These are phyloP conservation scores for Aphidius colemani DNA, from an alignment of 2,888 invertebrate genomes.

Conservation along the genomic window DNA sequence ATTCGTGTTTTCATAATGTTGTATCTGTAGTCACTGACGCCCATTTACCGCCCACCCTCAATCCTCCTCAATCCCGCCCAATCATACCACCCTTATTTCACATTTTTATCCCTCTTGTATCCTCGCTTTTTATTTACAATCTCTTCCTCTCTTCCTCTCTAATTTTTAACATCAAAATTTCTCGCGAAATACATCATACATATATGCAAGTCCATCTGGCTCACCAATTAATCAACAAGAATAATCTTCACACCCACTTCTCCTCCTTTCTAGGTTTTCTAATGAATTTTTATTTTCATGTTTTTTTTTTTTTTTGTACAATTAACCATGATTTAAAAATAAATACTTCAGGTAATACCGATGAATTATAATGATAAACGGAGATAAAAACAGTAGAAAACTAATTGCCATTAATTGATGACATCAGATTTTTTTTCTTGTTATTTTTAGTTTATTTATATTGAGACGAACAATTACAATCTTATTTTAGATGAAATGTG, in stretches of 20 bases:
- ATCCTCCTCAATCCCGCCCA: constrained; percentile 35
- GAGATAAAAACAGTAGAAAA: not conserved
- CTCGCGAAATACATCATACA: not conserved
- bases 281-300: not conserved
- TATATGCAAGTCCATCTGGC: constrained; percentile 27
- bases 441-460: not conserved
- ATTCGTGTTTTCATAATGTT: constrained; percentile 62
- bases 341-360: no score
- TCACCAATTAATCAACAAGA: constrained; percentile 46
- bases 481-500: not conserved
- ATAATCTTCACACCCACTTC: not conserved
- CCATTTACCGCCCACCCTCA: constrained; percentile 45
- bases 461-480: not conserved
- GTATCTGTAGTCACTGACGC: constrained; percentile 58
- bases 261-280: not conserved
- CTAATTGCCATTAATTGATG: not conserved
- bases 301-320: no score
- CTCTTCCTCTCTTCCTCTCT: not conserved
- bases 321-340: no score
- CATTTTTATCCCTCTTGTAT: not conserved
- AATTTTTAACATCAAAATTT: constrained; percentile 4
- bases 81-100: constrained; percentile 25
- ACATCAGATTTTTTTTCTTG: not conserved
- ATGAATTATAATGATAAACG: not conserved
- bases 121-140: no score